A percentile compares a stretch with the other conserved stretches of the same genome.
These are phyloP conservation scores for Ginglymostoma cirratum DNA, from an alignment of 2,113 vertebrate genomes.

Conservation along the genomic window DNA sequence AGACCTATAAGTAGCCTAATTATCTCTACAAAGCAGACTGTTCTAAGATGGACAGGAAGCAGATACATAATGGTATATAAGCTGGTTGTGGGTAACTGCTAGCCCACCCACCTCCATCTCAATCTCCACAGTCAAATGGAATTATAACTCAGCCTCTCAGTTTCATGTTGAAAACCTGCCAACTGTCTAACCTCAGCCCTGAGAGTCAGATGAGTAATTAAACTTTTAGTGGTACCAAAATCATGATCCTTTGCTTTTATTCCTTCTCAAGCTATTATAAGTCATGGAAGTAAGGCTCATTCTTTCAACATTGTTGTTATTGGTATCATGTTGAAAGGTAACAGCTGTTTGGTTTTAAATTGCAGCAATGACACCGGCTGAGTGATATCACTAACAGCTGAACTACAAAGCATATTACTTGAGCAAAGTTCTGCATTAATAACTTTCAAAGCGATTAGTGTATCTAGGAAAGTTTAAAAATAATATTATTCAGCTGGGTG, in stretches of 20 bases:
- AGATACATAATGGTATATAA: too few species aligned
- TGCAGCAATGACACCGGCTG: neutral
- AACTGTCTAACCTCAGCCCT: neutral
- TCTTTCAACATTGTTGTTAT: neutral
- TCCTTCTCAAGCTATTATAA: neutral
- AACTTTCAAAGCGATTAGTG: neutral
- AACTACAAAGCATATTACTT: neutral
- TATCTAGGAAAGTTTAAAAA: neutral
- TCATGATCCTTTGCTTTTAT: neutral
- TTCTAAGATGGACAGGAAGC: too few species aligned
- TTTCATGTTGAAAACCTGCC: neutral
- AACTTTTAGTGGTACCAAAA: neutral
- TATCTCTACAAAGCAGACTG: too few species aligned
- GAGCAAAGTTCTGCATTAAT: neutral
- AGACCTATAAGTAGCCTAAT: too few species aligned
- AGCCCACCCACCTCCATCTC: too few species aligned
- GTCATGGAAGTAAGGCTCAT: neutral
- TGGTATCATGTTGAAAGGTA: neutral
- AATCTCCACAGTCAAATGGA: too few species aligned
- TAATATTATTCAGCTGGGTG: neutral
- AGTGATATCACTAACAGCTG: neutral
- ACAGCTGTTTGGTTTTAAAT: neutral
- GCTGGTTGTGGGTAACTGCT: too few species aligned
- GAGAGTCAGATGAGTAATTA: neutral
- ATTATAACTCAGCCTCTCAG: neutral